phyloP scores from a whole-genome alignment of 2,797 vertebrate species.

The Rhadinocentrus ornatus region DNA sequence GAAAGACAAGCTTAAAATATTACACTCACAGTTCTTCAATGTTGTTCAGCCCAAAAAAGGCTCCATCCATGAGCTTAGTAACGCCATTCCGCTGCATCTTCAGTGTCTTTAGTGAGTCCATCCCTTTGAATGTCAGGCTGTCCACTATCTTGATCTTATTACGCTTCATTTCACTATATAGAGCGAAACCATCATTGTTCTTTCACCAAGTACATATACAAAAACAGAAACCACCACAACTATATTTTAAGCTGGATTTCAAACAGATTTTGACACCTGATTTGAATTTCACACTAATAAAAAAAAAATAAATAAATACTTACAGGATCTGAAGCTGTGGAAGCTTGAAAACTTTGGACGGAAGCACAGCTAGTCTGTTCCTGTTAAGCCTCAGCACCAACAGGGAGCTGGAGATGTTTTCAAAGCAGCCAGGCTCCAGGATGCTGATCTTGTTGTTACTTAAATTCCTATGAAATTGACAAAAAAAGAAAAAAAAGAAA shows the following conservation, averaged over 20 bases:
- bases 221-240: not conserved
- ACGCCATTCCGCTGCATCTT: slow-evolving; percentile 97
- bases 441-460: slow-evolving; percentile 95
- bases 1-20: not conserved
- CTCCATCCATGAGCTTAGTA: slow-evolving; percentile 94
- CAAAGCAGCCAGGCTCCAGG: slow-evolving; percentile 93
- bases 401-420: slow-evolving; percentile 93
- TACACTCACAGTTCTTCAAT: slow-evolving; percentile 96
- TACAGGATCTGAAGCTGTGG: slow-evolving; percentile 94
- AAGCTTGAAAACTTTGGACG: slow-evolving; percentile 93
- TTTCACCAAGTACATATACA: not conserved
- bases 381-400: slow-evolving; percentile 95
- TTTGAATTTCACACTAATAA: not conserved
- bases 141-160: slow-evolving; percentile 96
- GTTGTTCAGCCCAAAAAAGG: slow-evolving; percentile 95
- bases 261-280: not conserved
- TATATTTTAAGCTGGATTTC: not conserved
- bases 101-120: slow-evolving; percentile 93
- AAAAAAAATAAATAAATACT: slow-evolving; percentile 70
- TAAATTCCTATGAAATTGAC: slow-evolving; percentile 86
- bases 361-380: slow-evolving; percentile 90
- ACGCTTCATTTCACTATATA: slow-evolving; percentile 92
- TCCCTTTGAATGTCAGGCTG: slow-evolving; percentile 95
- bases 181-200: not conserved
- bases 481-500: slow-evolving; percentile 17